Evolutionary conservation across 1,140 invertebrate species (phyloP).

Genomic region (Lordiphosa clarofinis): DNA sequence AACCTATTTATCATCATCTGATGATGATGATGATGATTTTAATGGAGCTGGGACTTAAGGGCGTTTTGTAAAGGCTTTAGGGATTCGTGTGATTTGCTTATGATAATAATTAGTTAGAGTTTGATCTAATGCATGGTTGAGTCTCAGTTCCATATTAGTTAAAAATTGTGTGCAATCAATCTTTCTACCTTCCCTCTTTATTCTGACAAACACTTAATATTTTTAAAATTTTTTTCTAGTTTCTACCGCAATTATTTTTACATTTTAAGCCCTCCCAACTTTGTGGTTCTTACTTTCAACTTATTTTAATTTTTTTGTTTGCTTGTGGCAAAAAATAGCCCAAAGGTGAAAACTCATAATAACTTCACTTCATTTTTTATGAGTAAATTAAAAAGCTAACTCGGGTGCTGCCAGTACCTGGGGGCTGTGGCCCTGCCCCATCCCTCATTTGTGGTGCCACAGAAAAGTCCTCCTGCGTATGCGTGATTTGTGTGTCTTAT

Average conservation of each 20-base stretch:
- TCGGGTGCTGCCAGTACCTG: not conserved
- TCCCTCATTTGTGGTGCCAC: not conserved
- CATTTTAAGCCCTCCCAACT: no score
- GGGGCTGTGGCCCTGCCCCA: constrained; percentile 13
- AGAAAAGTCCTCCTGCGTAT: constrained; percentile 36
- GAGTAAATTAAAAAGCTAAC: constrained; percentile 64
- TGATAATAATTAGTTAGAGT: not conserved
- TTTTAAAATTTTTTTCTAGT: no score
- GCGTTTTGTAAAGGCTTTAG: not conserved
- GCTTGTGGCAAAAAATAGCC: constrained; percentile 23
- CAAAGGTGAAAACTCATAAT: constrained; percentile 39
- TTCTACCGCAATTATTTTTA: no score
- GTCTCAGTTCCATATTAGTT: no score
- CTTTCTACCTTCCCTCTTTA: not conserved
- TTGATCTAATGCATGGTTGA: not conserved
- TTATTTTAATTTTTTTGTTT: not conserved
- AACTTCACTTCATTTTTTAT: constrained; percentile 55
- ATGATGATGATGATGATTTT: not conserved
- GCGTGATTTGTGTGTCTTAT: constrained; percentile 78
- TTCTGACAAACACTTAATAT: not conserved
- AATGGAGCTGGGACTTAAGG: constrained; percentile 1
- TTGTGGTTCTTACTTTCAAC: no score
- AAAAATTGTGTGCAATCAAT: no score
- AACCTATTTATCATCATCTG: not conserved
- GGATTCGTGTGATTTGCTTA: constrained; percentile 1